Base-by-base conservation (phyloP, 2,797 vertebrate genomes). In the Protonibea diacanthus region DNA sequence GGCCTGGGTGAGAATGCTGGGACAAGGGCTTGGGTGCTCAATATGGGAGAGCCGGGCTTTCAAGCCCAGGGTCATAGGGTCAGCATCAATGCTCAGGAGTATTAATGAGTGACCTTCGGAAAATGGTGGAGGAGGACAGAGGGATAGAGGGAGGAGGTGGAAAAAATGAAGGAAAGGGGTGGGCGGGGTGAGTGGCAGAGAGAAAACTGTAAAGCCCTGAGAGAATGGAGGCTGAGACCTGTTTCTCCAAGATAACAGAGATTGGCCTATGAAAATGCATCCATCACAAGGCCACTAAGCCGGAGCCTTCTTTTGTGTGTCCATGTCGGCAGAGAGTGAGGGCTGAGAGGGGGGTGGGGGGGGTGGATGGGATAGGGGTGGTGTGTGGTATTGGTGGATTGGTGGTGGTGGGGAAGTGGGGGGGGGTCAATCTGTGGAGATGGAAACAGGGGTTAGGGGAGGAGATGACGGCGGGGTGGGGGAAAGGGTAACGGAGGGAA, bases 61-160 rank as follows among this genome's bases (percentile, higher is more conserved):
- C 91, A 93, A 89, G 89, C 86, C 87, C 83, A 80, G 86, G 94
- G 93, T 94, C 88, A 92, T 1, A 0, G 76, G 94, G 95, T 96
- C 91, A 90, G 89, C 88, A 78, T 94, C 91, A 92, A 92, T 93
- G 92, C 93, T 93, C 89, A 92, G 86, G 85, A 90, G 92, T 93
- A 95, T 96, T 95, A 95, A 95, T 95, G 92, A 94, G 92, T 95
- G 94, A 95, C 95, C 94, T 95, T 94, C 90, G 77, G 88, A 93
- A 94, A 95, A 95, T 81, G 84, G 90, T 84, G 87, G 78, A 85
- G 76, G 86, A 78, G 76, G 81, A 87, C 17, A 53, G 77, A 74
- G 63, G 78, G 83, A 82, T 79, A 71, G 73, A 87, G 74, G 82
- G 84, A 84, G 76, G 76, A 80, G 74, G 76, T 80, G 79, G 71